These are phyloP conservation scores for Indicator maculatus DNA, from an alignment of 2,113 vertebrate genomes.

Conservation along the genomic window DNA sequence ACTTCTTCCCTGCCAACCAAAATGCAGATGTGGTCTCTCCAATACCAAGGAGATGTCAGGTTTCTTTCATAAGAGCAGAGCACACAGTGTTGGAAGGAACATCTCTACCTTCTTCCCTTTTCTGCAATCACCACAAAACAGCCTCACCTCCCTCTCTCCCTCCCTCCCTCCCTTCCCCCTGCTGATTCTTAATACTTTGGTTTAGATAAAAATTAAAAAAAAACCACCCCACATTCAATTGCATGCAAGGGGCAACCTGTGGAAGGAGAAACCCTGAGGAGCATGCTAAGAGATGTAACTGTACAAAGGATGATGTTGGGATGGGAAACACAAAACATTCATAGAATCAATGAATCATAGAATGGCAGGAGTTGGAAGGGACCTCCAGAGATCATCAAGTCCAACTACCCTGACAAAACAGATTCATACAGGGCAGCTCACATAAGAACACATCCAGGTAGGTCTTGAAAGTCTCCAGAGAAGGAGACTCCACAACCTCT, in stretches of 20 bases:
- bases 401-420: no score
- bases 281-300: background rate
- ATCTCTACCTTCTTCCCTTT: background rate
- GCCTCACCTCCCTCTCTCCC: background rate
- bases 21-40: background rate
- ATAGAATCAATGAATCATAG: no score
- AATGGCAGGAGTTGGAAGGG: no score
- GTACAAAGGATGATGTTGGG: background rate
- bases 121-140: background rate
- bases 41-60: background rate
- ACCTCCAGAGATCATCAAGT: no score
- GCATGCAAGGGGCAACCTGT: background rate
- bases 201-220: background rate
- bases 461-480: no score
- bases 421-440: no score
- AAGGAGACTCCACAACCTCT: no score
- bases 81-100: background rate
- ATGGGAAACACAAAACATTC: background rate
- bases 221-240: fast-evolving
- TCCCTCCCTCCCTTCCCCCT: background rate
- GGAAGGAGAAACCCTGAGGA: background rate
- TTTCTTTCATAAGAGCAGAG: background rate
- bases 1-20: no score
- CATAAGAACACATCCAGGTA: no score
- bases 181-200: background rate